A percentile compares a stretch with the other conserved stretches of the same genome.
Conservation (phyloP, 1,140 invertebrate genomes). For the Leptonema lineaticorne region DNA sequence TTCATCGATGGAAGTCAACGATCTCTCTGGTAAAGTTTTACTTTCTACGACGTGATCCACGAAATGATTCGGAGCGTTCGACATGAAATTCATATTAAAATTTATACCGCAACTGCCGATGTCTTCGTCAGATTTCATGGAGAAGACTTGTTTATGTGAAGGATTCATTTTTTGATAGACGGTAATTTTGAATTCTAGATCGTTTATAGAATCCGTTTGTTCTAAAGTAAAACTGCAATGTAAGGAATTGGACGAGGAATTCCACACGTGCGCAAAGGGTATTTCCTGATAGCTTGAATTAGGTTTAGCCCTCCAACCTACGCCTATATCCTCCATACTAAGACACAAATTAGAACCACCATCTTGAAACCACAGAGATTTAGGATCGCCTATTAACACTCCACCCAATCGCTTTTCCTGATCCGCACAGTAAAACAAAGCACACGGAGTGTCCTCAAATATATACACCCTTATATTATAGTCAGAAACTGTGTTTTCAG, state of each 20-base stretch:
- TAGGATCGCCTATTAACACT: conserved; percentile 82
- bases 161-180: conserved; percentile 55
- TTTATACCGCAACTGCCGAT: conserved; percentile 24
- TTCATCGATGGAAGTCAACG: conserved; percentile 46
- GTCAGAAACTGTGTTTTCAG: conserved; percentile 66
- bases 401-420: conserved; percentile 84
- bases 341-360: conserved; percentile 85
- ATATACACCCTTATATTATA: conserved; percentile 87
- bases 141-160: conserved; percentile 55
- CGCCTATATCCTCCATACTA: conserved; percentile 79
- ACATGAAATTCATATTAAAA: conserved; percentile 17
- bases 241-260: conserved; percentile 80
- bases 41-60: conserved; percentile 31
- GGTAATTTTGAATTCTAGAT: conserved; percentile 54
- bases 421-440: conserved; percentile 76
- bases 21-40: conserved; percentile 37
- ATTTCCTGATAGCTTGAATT: conserved; percentile 89
- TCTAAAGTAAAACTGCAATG: conserved; percentile 88
- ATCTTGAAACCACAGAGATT: conserved; percentile 85
- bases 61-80: conserved; percentile 19
- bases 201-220: conserved; percentile 56
- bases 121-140: conserved; percentile 43
- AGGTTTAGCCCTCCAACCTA: conserved; percentile 85
- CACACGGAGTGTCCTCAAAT: conserved; percentile 88
- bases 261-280: conserved; percentile 90